These are phyloP conservation scores for Latrodectus geometricus DNA, from an alignment of 1,140 invertebrate species.

Conservation along the genomic window DNA sequence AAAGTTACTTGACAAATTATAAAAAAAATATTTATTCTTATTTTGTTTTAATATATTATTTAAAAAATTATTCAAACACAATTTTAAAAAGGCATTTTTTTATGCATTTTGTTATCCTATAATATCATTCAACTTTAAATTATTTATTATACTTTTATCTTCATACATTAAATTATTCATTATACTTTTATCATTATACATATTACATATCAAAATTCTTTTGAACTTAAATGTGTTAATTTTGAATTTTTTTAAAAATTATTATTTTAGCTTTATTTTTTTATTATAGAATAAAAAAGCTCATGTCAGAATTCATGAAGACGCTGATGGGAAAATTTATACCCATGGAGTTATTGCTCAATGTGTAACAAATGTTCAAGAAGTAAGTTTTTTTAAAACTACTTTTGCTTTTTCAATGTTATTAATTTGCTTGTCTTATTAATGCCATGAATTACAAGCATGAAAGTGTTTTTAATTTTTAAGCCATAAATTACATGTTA, in stretches of 20 bases:
- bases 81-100: no score
- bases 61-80: no score
- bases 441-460: no score
- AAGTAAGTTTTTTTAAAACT: slow-evolving; percentile 73
- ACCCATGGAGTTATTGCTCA: slow-evolving; percentile 87
- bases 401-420: no score
- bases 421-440: no score
- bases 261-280: slow-evolving; percentile 61
- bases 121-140: neutral
- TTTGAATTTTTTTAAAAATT: neutral
- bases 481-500: no score
- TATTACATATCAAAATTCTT: slow-evolving; percentile 6
- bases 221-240: slow-evolving; percentile 72
- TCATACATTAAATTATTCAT: neutral
- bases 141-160: neutral
- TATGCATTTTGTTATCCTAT: no score
- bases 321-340: slow-evolving; percentile 87
- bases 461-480: no score
- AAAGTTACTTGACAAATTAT: no score
- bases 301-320: slow-evolving; percentile 90
- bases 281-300: slow-evolving; percentile 73
- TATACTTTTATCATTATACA: neutral
- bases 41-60: no score
- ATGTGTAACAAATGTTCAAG: slow-evolving; percentile 80
- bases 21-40: no score